These are phyloP conservation scores for Medauroidea extradentata DNA, from an alignment of 1,140 invertebrate species.

Conservation along the genomic window DNA sequence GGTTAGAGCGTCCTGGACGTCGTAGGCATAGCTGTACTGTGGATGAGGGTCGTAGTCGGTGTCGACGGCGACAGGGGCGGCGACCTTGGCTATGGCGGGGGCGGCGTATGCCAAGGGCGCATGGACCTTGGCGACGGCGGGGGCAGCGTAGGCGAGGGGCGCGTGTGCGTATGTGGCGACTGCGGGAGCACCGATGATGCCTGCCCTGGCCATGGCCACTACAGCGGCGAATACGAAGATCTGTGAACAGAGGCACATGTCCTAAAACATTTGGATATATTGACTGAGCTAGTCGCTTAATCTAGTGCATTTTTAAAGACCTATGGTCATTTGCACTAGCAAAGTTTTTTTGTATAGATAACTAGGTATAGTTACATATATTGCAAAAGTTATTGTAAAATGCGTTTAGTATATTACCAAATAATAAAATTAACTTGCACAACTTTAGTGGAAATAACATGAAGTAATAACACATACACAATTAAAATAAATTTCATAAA, in stretches of 20 bases:
- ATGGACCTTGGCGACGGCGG: neutral
- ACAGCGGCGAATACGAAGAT: constrained; percentile 15
- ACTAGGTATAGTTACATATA: too few species aligned
- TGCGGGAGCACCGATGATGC: constrained; percentile 13
- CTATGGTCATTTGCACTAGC: too few species aligned
- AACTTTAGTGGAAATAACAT: too few species aligned
- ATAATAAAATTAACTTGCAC: too few species aligned
- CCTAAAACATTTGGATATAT: too few species aligned
- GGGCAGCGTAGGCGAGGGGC: constrained; percentile 2
- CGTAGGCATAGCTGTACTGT: constrained; percentile 52
- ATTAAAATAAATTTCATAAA: too few species aligned
- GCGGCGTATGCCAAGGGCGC: constrained; percentile 7
- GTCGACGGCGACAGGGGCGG: constrained; percentile 16
- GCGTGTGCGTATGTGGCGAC: constrained; percentile 7
- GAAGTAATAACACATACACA: too few species aligned
- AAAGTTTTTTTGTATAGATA: too few species aligned
- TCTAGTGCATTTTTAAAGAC: too few species aligned
- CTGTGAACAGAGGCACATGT: constrained; percentile 1
- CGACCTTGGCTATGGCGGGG: constrained; percentile 15
- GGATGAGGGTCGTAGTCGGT: constrained; percentile 34
- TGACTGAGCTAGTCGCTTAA: too few species aligned
- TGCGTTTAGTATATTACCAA: too few species aligned
- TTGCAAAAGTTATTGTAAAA: too few species aligned
- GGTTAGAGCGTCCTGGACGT: constrained; percentile 49
- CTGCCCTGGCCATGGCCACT: constrained; percentile 15